phyloP scores from a whole-genome alignment of 2,113 vertebrate species.

The Poecilia latipinna region DNA sequence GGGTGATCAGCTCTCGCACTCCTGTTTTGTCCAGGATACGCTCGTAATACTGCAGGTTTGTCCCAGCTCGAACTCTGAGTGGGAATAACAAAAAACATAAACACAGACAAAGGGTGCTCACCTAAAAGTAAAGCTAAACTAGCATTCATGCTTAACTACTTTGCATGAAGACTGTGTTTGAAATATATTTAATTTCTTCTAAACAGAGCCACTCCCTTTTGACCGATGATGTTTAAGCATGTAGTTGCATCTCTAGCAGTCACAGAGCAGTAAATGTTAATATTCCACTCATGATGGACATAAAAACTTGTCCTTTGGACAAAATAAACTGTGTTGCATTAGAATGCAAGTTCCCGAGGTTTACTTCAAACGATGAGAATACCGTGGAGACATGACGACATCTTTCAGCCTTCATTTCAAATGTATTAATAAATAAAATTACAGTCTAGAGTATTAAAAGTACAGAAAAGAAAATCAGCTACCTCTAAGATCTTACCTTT shows the following conservation, averaged over 20 bases:
- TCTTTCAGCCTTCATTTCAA: too few species aligned
- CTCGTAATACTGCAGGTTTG: constrained; percentile 88
- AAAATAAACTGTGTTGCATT: not conserved
- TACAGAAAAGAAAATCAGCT: not conserved
- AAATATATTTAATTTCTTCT: too few species aligned
- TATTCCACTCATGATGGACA: not conserved
- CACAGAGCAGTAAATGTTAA: not conserved
- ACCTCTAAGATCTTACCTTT: constrained; percentile 80
- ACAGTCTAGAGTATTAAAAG: not conserved
- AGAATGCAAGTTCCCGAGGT: not conserved
- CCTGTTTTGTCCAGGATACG: constrained; percentile 77
- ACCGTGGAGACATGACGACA: too few species aligned
- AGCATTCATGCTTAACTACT: not conserved
- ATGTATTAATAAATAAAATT: not conserved
- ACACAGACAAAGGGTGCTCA: not conserved
- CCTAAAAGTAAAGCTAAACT: not conserved
- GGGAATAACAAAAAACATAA: not conserved
- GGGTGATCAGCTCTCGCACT: constrained; percentile 79
- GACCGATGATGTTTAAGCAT: not conserved
- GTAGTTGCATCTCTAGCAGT: not conserved
- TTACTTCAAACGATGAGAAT: not conserved
- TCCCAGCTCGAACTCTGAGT: constrained; percentile 85
- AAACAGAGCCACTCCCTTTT: not conserved
- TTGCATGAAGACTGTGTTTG: not conserved
- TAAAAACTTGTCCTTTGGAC: not conserved